Evolutionary conservation across 1,140 invertebrate species (phyloP).

Genomic region (Panagrolaimus sp.): DNA sequence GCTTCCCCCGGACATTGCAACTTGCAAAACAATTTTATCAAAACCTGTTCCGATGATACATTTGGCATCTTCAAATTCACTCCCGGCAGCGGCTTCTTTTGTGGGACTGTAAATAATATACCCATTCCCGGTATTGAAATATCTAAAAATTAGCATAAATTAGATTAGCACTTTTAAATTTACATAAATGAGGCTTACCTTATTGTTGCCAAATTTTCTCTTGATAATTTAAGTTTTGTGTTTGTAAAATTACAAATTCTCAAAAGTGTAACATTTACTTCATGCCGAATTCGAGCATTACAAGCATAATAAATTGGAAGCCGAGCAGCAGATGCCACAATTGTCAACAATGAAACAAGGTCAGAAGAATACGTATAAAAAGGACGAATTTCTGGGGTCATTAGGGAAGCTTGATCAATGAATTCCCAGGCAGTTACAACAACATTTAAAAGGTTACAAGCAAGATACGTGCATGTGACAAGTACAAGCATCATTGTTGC

Average conservation of each 20-base stretch:
- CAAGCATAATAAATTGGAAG: conserved; percentile 52
- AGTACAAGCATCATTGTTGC: conserved; percentile 51
- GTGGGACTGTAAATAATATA: conserved; percentile 32
- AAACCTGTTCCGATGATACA: conserved; percentile 44
- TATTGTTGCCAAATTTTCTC: conserved; percentile 33
- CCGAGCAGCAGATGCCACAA: conserved; percentile 37
- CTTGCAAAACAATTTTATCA: conserved; percentile 42
- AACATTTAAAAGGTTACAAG: conserved; percentile 51
- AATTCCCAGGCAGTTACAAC: conserved; percentile 49
- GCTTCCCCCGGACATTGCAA: conserved; percentile 23
- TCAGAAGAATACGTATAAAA: conserved; percentile 51
- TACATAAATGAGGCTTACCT: conserved; percentile 28
- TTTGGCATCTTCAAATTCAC: background rate
- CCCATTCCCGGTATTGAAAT: conserved; percentile 36
- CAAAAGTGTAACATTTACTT: conserved; percentile 36
- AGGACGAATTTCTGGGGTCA: conserved; percentile 40
- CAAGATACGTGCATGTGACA: conserved; percentile 50
- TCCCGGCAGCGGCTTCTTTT: background rate
- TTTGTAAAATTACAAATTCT: conserved; percentile 37
- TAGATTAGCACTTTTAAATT: background rate
- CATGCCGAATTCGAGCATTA: conserved; percentile 47
- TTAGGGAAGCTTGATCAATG: conserved; percentile 42
- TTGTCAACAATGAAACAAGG: conserved; percentile 51
- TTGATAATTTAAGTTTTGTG: conserved; percentile 24
- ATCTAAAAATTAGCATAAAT: conserved; percentile 24